phyloP scores from a whole-genome alignment of 2,888 invertebrate species.

The Miltochrista miniata region DNA sequence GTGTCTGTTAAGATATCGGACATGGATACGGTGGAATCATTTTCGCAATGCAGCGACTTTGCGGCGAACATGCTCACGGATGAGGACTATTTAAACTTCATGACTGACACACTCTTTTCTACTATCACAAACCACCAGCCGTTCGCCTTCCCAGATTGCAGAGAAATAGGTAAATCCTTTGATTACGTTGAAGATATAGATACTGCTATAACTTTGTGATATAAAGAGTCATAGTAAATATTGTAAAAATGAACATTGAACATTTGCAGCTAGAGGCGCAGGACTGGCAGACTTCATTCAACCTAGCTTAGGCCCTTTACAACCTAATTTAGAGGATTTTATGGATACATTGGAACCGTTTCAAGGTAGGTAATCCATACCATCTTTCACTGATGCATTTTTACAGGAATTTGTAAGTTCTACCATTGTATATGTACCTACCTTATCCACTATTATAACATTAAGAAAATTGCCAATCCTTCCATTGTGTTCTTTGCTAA shows the following conservation, averaged over 20 bases:
- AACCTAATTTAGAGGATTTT: conserved; percentile 98
- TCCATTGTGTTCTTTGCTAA: too few relatives aligned
- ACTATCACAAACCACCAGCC: conserved; percentile 93
- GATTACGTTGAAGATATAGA: too few relatives aligned
- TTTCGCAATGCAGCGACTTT: conserved; percentile 86
- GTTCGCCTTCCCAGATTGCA: conserved; percentile 97
- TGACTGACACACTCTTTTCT: conserved; percentile 95
- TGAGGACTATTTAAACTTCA: conserved; percentile 93
- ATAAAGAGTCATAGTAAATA: too few relatives aligned
- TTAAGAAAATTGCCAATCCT: too few relatives aligned
- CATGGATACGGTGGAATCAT: conserved; percentile 89
- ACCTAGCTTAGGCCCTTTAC: conserved; percentile 97
- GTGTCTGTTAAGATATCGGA: conserved; percentile 84
- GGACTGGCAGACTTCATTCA: conserved; percentile 98
- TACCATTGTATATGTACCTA: too few relatives aligned
- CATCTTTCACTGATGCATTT: too few relatives aligned
- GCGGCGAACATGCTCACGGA: conserved; percentile 90
- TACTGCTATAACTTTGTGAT: too few relatives aligned
- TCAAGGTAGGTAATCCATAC: conserved; percentile 89
- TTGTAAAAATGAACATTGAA: too few relatives aligned
- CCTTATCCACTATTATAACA: too few relatives aligned
- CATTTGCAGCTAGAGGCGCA: conserved; percentile 89
- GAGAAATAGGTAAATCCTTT: conserved; percentile 99
- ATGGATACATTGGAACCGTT: conserved; percentile 95
- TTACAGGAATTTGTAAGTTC: too few relatives aligned